These are phyloP conservation scores for Eulemur mongoz DNA, from an alignment of 2,797 vertebrate genomes.

Conservation along the genomic window DNA sequence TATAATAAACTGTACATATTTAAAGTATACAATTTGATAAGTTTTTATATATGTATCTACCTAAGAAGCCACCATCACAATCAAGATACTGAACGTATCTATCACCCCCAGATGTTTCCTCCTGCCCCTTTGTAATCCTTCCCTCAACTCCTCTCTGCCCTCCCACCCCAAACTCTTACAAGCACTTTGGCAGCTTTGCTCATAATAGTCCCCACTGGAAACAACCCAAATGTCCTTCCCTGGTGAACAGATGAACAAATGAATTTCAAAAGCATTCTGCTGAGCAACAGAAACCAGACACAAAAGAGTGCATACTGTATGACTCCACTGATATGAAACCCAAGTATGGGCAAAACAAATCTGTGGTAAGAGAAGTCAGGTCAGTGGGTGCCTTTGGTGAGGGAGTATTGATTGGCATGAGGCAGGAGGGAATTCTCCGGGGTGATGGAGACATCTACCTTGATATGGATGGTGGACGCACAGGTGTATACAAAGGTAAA, in stretches of 20 bases:
- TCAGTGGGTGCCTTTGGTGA: neutral
- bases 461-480: too few species aligned
- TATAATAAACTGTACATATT: neutral
- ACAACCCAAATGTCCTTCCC: neutral
- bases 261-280: neutral
- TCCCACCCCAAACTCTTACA: neutral
- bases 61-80: neutral
- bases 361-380: neutral
- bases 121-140: neutral
- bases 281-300: neutral
- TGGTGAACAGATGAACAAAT: neutral
- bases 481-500: neutral
- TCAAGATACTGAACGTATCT: neutral
- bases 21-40: neutral
- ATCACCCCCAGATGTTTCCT: neutral
- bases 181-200: neutral
- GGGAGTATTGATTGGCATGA: neutral
- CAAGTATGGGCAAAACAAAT: neutral
- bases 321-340: neutral
- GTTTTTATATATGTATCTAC: neutral
- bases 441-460: neutral
- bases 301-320: fast-evolving
- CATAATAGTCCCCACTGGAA: neutral
- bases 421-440: neutral
- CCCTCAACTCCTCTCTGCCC: neutral